phyloP scores from a whole-genome alignment of 2,797 vertebrate species.

The Etheostoma perlongum region DNA sequence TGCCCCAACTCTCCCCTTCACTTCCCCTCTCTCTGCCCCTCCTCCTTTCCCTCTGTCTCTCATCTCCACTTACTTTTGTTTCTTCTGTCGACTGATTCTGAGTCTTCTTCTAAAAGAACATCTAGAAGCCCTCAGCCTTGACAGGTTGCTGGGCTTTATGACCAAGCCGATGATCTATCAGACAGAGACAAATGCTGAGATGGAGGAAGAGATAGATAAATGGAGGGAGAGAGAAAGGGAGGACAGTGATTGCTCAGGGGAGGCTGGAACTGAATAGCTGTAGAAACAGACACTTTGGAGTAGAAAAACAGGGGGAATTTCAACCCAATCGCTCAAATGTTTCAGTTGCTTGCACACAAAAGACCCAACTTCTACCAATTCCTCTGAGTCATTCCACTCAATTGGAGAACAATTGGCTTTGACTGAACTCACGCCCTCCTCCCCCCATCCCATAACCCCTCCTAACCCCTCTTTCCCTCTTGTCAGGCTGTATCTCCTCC shows the following conservation, averaged over 20 bases:
- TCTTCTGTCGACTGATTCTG: conserved; percentile 22
- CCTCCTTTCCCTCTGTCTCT: conserved; percentile 12
- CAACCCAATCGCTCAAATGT: conserved; percentile 64
- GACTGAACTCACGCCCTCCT: conserved; percentile 61
- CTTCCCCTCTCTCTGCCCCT: background rate
- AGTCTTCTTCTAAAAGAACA: conserved; percentile 37
- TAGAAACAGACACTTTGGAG: conserved; percentile 63
- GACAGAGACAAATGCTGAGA: conserved; percentile 53
- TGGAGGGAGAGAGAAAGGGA: conserved; percentile 39
- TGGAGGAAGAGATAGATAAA: conserved; percentile 49
- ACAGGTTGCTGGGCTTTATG: conserved; percentile 58
- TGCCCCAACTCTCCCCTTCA: conserved; percentile 26
- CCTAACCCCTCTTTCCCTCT: conserved; percentile 54
- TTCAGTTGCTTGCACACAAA: conserved; percentile 63
- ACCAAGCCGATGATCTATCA: conserved; percentile 61
- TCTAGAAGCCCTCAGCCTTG: conserved; percentile 52
- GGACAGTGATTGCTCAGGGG: conserved; percentile 59
- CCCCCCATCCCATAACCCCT: conserved; percentile 56
- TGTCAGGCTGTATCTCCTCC: conserved; percentile 77
- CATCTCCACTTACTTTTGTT: conserved; percentile 36
- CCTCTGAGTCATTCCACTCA: conserved; percentile 81
- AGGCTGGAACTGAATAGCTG: conserved; percentile 53
- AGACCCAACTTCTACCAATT: conserved; percentile 67
- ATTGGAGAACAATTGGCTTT: conserved; percentile 78
- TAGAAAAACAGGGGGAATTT: conserved; percentile 57